A percentile compares a stretch with the other conserved stretches of the same genome.
Conservation (phyloP, 2,113 vertebrate species). For the Lathamus discolor region DNA sequence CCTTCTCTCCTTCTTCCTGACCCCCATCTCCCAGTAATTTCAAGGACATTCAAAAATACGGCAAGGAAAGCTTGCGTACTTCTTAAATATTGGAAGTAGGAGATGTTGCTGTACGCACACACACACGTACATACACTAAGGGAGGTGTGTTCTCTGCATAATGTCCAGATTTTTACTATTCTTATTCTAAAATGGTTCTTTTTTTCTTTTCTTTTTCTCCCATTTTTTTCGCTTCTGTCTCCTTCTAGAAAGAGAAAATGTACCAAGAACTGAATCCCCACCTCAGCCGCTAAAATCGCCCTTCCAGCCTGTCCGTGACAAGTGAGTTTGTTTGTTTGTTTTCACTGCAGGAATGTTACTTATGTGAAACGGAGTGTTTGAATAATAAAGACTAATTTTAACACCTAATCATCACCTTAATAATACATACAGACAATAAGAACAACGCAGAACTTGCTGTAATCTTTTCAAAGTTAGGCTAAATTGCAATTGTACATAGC, state of each 20-base stretch:
- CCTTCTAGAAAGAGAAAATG: constrained; percentile 86
- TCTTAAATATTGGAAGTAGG: background rate
- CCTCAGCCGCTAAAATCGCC: constrained; percentile 89
- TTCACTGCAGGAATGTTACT: constrained; percentile 60
- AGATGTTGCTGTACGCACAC: background rate
- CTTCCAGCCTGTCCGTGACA: constrained; percentile 93
- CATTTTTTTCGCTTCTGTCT: background rate
- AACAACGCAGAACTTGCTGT: constrained; percentile 8
- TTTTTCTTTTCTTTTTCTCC: fast-evolving
- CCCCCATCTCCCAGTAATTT: background rate
- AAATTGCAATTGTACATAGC: background rate
- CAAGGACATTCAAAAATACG: background rate
- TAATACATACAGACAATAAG: constrained; percentile 20
- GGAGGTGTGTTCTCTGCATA: background rate
- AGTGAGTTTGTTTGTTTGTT: constrained; percentile 81
- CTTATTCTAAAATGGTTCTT: background rate
- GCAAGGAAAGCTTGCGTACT: background rate
- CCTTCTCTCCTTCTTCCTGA: background rate
- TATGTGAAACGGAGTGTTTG: constrained; percentile 47
- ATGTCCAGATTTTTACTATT: background rate
- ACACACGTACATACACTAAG: background rate
- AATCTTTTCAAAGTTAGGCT: constrained; percentile 12
- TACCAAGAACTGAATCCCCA: constrained; percentile 87
- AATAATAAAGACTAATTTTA: constrained; percentile 62
- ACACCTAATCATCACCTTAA: constrained; percentile 50